phyloP scores from a whole-genome alignment of 2,888 invertebrate species.

The Miltochrista miniata region DNA sequence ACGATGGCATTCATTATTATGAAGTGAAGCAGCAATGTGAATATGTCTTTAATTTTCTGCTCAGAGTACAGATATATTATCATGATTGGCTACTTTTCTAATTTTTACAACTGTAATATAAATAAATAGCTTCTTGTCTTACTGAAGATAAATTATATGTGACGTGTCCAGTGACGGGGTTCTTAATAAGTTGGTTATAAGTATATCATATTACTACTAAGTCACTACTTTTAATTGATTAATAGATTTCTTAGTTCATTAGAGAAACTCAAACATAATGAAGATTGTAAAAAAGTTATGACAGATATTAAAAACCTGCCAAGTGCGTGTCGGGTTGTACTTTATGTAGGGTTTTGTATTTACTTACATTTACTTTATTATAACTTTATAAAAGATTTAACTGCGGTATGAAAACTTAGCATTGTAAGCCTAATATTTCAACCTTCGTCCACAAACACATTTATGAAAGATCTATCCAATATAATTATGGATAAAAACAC shows the following conservation, averaged over 20 bases:
- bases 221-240: constrained; percentile 10
- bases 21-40: background rate
- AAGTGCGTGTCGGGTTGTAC: too few relatives aligned
- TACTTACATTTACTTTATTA: too few relatives aligned
- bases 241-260: background rate
- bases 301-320: too few relatives aligned
- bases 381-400: too few relatives aligned
- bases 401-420: too few relatives aligned
- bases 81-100: background rate
- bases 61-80: background rate
- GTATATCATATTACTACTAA: background rate
- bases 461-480: too few relatives aligned
- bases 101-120: background rate
- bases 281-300: too few relatives aligned
- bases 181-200: background rate
- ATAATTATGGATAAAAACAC: too few relatives aligned
- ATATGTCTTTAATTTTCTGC: background rate
- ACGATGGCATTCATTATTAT: background rate
- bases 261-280: too few relatives aligned
- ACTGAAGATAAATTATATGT: background rate
- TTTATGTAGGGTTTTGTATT: too few relatives aligned
- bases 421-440: too few relatives aligned
- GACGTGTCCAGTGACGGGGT: background rate
- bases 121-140: background rate
- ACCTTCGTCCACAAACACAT: too few relatives aligned